Conservation (phyloP, 2,888 invertebrate species). For the Sussaba pulchella region DNA sequence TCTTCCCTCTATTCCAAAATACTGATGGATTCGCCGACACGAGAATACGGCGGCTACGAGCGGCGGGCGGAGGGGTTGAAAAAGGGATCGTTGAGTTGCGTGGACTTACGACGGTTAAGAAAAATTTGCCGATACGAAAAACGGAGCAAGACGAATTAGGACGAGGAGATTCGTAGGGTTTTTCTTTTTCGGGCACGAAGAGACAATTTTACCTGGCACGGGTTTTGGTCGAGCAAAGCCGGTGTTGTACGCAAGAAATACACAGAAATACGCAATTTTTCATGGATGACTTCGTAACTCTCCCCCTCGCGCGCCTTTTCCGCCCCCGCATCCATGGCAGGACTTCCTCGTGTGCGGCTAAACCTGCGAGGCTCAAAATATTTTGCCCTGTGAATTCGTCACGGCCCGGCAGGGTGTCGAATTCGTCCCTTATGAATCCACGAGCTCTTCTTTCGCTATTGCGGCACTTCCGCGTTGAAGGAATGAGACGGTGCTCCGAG, state of each 20-base stretch:
- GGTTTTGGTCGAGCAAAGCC: constrained; percentile 38
- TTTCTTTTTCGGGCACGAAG: constrained; percentile 41
- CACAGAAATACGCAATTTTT: constrained; percentile 74
- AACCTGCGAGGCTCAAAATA: constrained; percentile 70
- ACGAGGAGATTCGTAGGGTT: constrained; percentile 34
- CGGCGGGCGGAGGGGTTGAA: no score
- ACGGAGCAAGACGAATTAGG: constrained; percentile 62
- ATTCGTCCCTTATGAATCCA: constrained; percentile 55
- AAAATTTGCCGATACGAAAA: constrained; percentile 59
- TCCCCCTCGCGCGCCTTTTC: no score
- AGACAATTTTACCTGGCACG: constrained; percentile 46
- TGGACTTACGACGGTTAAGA: constrained; percentile 32
- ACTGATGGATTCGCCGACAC: no score
- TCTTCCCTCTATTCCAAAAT: not conserved
- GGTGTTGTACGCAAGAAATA: no score
- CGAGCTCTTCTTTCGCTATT: not conserved
- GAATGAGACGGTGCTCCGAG: no score
- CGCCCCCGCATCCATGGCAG: no score
- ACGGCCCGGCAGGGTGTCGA: constrained; percentile 66
- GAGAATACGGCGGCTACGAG: no score
- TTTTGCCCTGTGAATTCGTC: constrained; percentile 74
- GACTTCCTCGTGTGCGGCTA: constrained; percentile 38
- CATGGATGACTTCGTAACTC: constrained; percentile 69
- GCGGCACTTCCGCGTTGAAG: constrained; percentile 55
- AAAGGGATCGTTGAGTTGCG: not conserved